phyloP scores from a whole-genome alignment of 2,888 invertebrate genomes.

The Drosophila hamatofila region DNA sequence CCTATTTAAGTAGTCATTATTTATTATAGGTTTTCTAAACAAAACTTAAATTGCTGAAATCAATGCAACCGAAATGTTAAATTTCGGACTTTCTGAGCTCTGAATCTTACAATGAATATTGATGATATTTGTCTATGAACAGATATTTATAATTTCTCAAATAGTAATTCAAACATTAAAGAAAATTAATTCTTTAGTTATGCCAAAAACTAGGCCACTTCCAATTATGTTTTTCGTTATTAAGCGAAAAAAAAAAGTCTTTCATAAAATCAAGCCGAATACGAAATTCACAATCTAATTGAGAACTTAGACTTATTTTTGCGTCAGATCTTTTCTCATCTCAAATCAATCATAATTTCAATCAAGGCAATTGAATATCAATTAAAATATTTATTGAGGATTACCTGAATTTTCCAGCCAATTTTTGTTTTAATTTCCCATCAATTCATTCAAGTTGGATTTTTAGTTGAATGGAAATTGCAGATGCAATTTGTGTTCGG shows the following conservation, averaged over 20 bases:
- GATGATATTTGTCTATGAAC: not conserved
- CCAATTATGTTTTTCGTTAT: too few species aligned
- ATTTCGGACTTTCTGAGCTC: not conserved
- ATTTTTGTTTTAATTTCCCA: not conserved
- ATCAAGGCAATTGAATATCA: not conserved
- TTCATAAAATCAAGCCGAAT: too few species aligned
- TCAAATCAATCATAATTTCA: not conserved
- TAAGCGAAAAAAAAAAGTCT: too few species aligned
- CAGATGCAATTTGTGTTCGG: slow-evolving; percentile 17
- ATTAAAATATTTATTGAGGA: not conserved
- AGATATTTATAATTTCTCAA: too few species aligned
- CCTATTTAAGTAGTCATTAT: not conserved
- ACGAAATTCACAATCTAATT: not conserved
- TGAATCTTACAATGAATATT: not conserved
- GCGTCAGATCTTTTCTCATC: not conserved
- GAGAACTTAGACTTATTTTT: not conserved
- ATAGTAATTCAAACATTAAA: too few species aligned
- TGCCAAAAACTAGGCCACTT: too few species aligned
- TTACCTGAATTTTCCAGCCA: not conserved
- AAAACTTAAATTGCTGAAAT: not conserved
- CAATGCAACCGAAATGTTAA: not conserved
- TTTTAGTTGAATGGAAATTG: slow-evolving; percentile 26
- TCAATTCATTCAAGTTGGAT: slow-evolving; percentile 6
- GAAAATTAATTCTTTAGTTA: not conserved
- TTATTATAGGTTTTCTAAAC: not conserved